Evolutionary conservation across 92 coral and sea anemone genomes (phyloP), one percentile per base, ranked within the genome.

Genomic region (Chrysogorgia sp.): DNA sequence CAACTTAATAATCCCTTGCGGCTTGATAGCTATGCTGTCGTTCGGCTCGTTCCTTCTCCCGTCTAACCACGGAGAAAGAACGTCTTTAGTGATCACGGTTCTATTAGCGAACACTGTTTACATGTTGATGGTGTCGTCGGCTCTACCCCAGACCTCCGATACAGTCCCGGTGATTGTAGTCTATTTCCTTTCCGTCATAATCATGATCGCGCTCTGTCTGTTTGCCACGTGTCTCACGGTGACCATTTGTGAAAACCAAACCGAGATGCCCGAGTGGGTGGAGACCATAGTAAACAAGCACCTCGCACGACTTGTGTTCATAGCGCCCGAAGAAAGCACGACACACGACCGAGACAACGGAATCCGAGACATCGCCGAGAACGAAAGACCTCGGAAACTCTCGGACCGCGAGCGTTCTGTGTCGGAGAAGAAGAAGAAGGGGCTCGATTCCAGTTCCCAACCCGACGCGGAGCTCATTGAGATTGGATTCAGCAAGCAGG

Each of bases 121-220:
- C 77, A 76, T 83, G 87, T 47, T 77, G 21, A 60, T 83, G 8
- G 71, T 83, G 13, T 69, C 87, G 17, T 41, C 48, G 57, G 34
- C 74, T 28, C 43, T 83, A 72, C 86, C 86, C 26, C 58, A 77
- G 23, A 83, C 81, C 22, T 83, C 86, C 23, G 62, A 75, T 33
- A 68, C 41, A 19, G 57, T 75, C 0, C 86, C 86, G 19, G 19
- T 53, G 64, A 76, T 83, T n/a, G 81, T 58, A 31, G 26, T 83
- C 20, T 75, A 55, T 15, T 50, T 76, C 34, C 61, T 83, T 35
- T 35, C 34, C 4, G 40, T 83, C 17, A 63, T 83, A 34, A 43
- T 75, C 19, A 63, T 50, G 55, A 63, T 75, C 3, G 75, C 86
- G 32, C 45, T 83, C 35, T 69, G 57, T 3, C 34, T 83, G 20